Evolutionary conservation across 2,113 vertebrate genomes (phyloP).

Genomic region (Syrmaticus mikado): DNA sequence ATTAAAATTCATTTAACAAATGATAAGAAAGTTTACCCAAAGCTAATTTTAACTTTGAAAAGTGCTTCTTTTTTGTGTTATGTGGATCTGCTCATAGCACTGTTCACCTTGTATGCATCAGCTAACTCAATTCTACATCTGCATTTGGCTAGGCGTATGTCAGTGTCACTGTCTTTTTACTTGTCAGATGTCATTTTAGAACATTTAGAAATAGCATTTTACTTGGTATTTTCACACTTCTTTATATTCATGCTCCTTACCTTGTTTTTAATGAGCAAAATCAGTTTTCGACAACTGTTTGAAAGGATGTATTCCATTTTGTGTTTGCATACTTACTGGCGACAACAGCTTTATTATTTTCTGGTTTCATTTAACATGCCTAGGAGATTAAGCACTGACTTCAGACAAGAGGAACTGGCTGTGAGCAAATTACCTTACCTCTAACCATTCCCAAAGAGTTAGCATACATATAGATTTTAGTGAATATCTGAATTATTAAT

Average conservation of each 20-base stretch:
- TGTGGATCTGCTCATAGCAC: neutral
- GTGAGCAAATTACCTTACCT: constrained; percentile 6
- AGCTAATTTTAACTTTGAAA: neutral
- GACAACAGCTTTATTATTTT: neutral
- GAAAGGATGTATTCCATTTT: neutral
- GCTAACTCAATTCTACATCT: neutral
- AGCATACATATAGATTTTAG: neutral
- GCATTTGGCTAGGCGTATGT: neutral
- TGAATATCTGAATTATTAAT: constrained; percentile 7
- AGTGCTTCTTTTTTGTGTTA: neutral
- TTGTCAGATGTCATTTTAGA: neutral
- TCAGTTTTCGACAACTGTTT: neutral
- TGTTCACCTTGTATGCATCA: neutral
- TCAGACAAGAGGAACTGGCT: neutral
- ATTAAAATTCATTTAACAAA: neutral
- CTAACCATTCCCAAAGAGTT: constrained; percentile 22
- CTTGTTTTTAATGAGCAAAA: neutral
- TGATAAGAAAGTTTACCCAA: neutral
- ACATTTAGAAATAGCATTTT: neutral
- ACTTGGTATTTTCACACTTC: neutral
- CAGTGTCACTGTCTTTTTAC: neutral
- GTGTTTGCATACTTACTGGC: neutral
- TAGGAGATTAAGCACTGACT: constrained; percentile 2
- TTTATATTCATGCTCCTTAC: neutral
- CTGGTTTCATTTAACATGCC: neutral